Evolutionary conservation across 2,888 invertebrate genomes (phyloP).

Genomic region (Rhodophaea formosa): DNA sequence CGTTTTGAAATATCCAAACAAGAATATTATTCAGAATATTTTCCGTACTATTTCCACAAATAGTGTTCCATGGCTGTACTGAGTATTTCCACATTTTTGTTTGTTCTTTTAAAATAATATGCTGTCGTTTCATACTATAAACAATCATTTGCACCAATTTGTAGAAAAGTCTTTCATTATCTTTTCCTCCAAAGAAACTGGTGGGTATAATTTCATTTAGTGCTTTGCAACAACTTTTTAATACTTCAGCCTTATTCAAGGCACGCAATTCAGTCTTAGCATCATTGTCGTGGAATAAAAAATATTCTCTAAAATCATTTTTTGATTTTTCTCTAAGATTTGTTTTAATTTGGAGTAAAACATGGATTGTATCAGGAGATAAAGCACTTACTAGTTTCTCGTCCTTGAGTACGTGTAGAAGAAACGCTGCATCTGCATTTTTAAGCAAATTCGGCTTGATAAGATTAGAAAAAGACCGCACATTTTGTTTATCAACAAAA

Average conservation of each 20-base stretch:
- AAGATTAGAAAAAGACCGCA: constrained; percentile 59
- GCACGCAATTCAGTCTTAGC: constrained; percentile 32
- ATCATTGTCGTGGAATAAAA: constrained; percentile 29
- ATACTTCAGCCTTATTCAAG: constrained; percentile 51
- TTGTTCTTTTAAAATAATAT: constrained; percentile 44
- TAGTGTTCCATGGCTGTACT: constrained; percentile 45
- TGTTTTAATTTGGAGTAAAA: constrained; percentile 42
- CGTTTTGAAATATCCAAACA: constrained; percentile 55
- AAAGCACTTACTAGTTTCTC: constrained; percentile 40
- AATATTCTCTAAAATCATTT: constrained; percentile 57
- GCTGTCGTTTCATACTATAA: constrained; percentile 66
- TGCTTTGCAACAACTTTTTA: constrained; percentile 45
- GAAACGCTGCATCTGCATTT: constrained; percentile 36
- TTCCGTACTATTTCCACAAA: constrained; percentile 27
- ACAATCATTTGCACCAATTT: constrained; percentile 47
- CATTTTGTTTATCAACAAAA: constrained; percentile 68
- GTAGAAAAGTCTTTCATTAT: constrained; percentile 58
- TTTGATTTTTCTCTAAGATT: constrained; percentile 47
- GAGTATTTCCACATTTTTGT: constrained; percentile 57
- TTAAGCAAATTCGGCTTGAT: constrained; percentile 48
- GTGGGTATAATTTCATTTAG: constrained; percentile 57
- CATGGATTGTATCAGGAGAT: constrained; percentile 36
- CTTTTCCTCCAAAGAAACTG: constrained; percentile 50
- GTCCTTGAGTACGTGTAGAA: constrained; percentile 42
- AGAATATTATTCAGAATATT: constrained; percentile 43